Percentiles rank a stretch among this genome's conserved stretches.
These are phyloP conservation scores for Chelmon rostratus DNA, from an alignment of 2,797 vertebrate species.

Conservation along the genomic window DNA sequence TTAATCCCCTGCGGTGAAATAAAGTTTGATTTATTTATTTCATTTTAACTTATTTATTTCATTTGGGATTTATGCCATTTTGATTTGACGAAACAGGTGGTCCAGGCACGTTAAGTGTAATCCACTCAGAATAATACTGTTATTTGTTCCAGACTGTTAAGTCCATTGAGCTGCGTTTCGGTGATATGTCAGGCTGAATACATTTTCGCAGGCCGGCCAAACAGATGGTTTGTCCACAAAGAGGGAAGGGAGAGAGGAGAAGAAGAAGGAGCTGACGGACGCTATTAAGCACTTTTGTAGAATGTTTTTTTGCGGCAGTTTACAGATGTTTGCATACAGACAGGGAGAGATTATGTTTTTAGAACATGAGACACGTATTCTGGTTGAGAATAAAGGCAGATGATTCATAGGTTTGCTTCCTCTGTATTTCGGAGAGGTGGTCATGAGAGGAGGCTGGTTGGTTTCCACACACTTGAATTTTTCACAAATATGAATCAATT, in stretches of 20 bases:
- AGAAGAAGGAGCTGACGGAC: constrained; percentile 24
- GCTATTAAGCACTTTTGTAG: constrained; percentile 5
- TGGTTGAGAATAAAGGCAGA: neutral
- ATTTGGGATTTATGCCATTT: constrained; percentile 60
- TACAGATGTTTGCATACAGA: constrained; percentile 45
- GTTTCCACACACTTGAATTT: neutral
- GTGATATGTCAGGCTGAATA: constrained; percentile 61
- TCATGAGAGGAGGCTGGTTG: neutral
- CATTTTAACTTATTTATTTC: constrained; percentile 48
- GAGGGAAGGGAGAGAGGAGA: neutral
- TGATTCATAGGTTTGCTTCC: neutral
- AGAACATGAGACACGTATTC: constrained; percentile 1
- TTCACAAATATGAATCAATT: neutral
- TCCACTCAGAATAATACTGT: constrained; percentile 74
- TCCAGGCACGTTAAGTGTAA: constrained; percentile 67
- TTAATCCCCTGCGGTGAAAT: constrained; percentile 48
- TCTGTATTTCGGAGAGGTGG: neutral
- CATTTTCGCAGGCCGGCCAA: constrained; percentile 45
- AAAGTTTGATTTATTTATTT: constrained; percentile 58
- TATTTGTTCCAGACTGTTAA: constrained; percentile 77
- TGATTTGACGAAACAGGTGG: constrained; percentile 73
- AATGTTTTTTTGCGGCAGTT: neutral
- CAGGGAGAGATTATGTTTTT: neutral
- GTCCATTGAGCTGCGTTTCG: constrained; percentile 64
- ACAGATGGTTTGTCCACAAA: constrained; percentile 63